phyloP scores from a whole-genome alignment of 37 sponge, comb jelly and placozoan species.

The Axinella damicornis region DNA sequence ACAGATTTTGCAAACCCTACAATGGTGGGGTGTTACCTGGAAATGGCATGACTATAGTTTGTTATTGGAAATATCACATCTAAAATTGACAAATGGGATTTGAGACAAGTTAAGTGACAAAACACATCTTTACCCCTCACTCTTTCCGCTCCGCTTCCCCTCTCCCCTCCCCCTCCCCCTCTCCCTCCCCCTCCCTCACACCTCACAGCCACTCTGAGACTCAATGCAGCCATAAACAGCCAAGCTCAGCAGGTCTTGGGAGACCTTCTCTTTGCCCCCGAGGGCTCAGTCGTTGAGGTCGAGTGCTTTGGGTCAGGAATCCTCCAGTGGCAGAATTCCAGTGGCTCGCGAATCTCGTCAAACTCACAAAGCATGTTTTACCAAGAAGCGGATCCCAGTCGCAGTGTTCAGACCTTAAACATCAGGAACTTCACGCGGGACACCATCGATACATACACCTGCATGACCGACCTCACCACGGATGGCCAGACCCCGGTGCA shows the following conservation, averaged over 20 bases:
- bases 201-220: neutral
- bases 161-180: neutral
- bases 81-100: neutral
- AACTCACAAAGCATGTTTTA: too few species aligned
- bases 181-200: neutral
- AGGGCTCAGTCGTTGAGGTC: neutral
- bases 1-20: too few species aligned
- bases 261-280: neutral
- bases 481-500: too few species aligned
- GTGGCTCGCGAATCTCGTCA: neutral
- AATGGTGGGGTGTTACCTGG: too few species aligned
- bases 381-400: too few species aligned
- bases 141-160: neutral
- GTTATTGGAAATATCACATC: neutral
- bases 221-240: neutral
- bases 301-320: neutral
- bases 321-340: neutral
- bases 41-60: neutral
- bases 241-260: neutral
- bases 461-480: neutral
- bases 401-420: neutral
- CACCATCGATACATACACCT: neutral
- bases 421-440: neutral
- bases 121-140: neutral
- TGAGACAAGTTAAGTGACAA: neutral